These are phyloP conservation scores for Lerista edwardsae DNA, from an alignment of 2,797 vertebrate genomes.

Conservation along the genomic window DNA sequence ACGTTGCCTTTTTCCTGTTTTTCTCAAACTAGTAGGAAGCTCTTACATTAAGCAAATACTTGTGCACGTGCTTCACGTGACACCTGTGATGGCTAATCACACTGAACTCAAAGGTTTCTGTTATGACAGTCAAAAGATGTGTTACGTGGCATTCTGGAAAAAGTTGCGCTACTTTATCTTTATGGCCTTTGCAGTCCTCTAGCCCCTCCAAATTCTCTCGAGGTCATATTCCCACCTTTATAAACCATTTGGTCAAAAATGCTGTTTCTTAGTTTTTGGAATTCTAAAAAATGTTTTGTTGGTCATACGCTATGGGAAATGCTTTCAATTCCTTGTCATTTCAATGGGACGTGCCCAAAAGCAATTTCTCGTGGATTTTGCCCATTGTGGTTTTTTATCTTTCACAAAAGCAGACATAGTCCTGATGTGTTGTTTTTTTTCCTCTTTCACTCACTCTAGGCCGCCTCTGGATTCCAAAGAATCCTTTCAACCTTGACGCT, in stretches of 20 bases:
- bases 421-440: constrained; percentile 50
- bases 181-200: not conserved
- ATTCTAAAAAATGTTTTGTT: not conserved
- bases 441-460: constrained; percentile 74
- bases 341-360: not conserved
- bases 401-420: not conserved
- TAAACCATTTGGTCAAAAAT: not conserved
- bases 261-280: not conserved
- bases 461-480: constrained; percentile 81
- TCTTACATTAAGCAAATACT: not conserved
- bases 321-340: not conserved
- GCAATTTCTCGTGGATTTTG: not conserved
- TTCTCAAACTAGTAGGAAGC: not conserved
- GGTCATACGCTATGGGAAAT: not conserved
- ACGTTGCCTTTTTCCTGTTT: not conserved
- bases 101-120: not conserved
- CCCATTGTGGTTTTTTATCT: not conserved
- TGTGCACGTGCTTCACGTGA: not conserved
- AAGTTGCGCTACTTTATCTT: not conserved
- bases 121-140: not conserved
- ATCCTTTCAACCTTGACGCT: constrained; percentile 87
- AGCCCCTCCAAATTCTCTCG: not conserved
- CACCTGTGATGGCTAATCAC: not conserved
- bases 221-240: not conserved
- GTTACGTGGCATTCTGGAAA: not conserved